These are phyloP conservation scores for Orchesella cincta DNA, from an alignment of 1,140 invertebrate species.

Conservation along the genomic window DNA sequence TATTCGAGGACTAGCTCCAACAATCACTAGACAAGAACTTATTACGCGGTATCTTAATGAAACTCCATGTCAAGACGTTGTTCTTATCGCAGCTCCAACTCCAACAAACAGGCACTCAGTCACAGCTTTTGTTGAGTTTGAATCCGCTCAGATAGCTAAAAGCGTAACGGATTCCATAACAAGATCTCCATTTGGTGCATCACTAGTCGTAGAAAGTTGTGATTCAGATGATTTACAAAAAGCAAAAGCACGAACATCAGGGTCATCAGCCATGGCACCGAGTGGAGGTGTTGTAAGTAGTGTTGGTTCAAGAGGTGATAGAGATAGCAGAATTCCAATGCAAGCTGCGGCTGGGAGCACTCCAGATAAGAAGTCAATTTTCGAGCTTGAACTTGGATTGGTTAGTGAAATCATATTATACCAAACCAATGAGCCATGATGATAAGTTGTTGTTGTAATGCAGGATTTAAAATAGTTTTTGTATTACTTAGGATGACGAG, in stretches of 20 bases:
- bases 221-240: conserved; percentile 42
- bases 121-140: conserved; percentile 33
- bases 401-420: conserved; percentile 25
- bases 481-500: conserved; percentile 27
- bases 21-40: conserved; percentile 39
- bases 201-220: conserved; percentile 38
- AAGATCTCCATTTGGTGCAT: conserved; percentile 37
- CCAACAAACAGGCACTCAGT: conserved; percentile 22
- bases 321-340: not conserved
- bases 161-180: conserved; percentile 32
- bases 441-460: not conserved
- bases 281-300: not conserved
- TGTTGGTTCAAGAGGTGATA: not conserved
- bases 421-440: not conserved
- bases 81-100: conserved; percentile 11
- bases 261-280: not conserved
- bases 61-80: conserved; percentile 28
- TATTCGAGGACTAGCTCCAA: conserved; percentile 38
- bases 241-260: conserved; percentile 24
- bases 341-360: not conserved
- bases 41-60: conserved; percentile 27
- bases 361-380: conserved; percentile 40
- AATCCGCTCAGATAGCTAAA: conserved; percentile 31
- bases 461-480: not conserved
- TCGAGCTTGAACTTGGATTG: conserved; percentile 45